Percentiles rank a stretch among this genome's conserved stretches.
Conservation (phyloP, 2,888 invertebrate species). For the Amphimallon solstitiale region DNA sequence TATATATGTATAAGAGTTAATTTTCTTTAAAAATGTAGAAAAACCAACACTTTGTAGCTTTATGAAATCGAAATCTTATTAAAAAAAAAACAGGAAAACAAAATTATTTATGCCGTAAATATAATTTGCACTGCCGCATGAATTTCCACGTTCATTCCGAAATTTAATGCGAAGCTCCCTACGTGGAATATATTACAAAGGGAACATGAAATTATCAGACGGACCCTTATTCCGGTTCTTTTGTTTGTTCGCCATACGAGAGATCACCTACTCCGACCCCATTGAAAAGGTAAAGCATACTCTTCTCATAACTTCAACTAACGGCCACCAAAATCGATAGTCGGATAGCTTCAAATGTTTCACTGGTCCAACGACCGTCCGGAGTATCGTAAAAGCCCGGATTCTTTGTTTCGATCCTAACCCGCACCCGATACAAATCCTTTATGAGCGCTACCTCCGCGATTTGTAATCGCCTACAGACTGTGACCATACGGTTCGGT, state of each 20-base stretch:
- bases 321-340: slow-evolving; percentile 55
- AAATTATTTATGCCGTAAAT: too few species aligned
- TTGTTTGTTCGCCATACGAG: slow-evolving; percentile 1
- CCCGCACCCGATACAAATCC: slow-evolving; percentile 57
- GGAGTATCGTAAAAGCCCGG: slow-evolving; percentile 60
- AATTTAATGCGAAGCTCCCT: too few species aligned
- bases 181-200: neutral
- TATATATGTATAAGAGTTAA: too few species aligned
- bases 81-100: too few species aligned
- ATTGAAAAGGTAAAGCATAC: slow-evolving; percentile 22
- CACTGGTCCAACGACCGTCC: slow-evolving; percentile 57
- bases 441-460: slow-evolving; percentile 55
- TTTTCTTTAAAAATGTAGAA: too few species aligned
- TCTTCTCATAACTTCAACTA: slow-evolving; percentile 29
- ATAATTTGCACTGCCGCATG: too few species aligned
- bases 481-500: slow-evolving; percentile 29
- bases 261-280: slow-evolving; percentile 16
- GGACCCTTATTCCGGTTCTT: neutral
- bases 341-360: slow-evolving; percentile 60
- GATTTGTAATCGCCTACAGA: slow-evolving; percentile 51
- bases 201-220: slow-evolving; percentile 5
- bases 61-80: too few species aligned
- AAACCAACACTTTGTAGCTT: too few species aligned
- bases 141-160: too few species aligned
- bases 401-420: slow-evolving; percentile 59